A percentile compares a stretch with the other conserved stretches of the same genome.
These are phyloP conservation scores for Cylindroiulus punctatus DNA, from an alignment of 2,888 invertebrate species.

Conservation along the genomic window DNA sequence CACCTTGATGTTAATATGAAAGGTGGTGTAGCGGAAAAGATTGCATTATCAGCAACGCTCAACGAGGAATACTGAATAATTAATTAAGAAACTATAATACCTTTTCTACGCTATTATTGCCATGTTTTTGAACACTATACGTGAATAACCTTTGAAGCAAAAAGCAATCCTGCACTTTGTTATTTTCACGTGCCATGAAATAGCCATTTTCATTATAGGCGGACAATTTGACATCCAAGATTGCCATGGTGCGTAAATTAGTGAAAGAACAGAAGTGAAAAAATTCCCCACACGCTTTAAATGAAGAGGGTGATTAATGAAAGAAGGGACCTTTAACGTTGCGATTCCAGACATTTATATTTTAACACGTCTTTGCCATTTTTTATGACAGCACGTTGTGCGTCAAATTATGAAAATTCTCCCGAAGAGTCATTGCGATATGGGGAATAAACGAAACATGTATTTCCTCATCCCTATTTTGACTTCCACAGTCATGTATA, in stretches of 20 bases:
- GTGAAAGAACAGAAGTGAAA: not conserved
- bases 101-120: not conserved
- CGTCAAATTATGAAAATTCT: constrained; percentile 15
- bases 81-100: not conserved
- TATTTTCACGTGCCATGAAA: not conserved
- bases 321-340: not conserved
- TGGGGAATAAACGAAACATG: not conserved
- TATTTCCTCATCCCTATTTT: no score
- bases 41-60: not conserved
- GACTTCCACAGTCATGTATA: no score
- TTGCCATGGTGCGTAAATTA: constrained; percentile 24
- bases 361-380: constrained; percentile 13
- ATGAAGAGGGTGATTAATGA: constrained; percentile 16
- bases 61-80: not conserved
- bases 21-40: constrained; percentile 18
- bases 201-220: not conserved
- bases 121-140: not conserved
- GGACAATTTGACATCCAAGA: constrained; percentile 13
- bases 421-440: not conserved
- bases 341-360: not conserved
- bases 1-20: not conserved
- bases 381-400: not conserved
- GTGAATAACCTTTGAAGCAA: not conserved
- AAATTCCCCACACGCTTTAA: not conserved
- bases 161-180: constrained; percentile 23